phyloP scores from a whole-genome alignment of 2,797 vertebrate species.

The Sebastes aleutianus region DNA sequence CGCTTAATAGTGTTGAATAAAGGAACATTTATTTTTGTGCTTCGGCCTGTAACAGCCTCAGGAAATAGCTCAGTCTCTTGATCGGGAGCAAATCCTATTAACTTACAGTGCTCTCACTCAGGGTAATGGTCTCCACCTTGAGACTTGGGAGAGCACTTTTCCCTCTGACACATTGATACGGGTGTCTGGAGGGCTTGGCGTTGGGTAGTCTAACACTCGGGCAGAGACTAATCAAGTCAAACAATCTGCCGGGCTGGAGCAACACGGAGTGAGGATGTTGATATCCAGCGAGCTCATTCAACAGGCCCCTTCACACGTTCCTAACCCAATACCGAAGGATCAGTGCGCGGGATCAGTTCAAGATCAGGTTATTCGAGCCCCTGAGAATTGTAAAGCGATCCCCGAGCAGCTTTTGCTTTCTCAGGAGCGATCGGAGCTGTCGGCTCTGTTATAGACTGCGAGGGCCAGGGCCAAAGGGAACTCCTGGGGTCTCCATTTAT shows the following conservation, averaged over 20 bases:
- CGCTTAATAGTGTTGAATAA: slow-evolving; percentile 77
- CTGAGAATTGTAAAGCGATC: slow-evolving; percentile 83
- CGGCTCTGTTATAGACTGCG: slow-evolving; percentile 61
- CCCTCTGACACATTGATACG: slow-evolving; percentile 75
- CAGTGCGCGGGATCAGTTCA: slow-evolving; percentile 77
- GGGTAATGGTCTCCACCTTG: slow-evolving; percentile 81
- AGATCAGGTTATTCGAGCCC: slow-evolving; percentile 81
- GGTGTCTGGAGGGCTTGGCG: slow-evolving; percentile 71
- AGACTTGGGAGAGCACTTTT: slow-evolving; percentile 74
- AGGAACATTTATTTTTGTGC: slow-evolving; percentile 85
- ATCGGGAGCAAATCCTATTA: slow-evolving; percentile 83
- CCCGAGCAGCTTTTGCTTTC: slow-evolving; percentile 77
- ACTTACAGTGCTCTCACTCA: slow-evolving; percentile 82
- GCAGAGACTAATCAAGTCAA: slow-evolving; percentile 79
- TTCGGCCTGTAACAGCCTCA: slow-evolving; percentile 79
- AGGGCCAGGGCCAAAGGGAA: slow-evolving; percentile 66
- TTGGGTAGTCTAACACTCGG: slow-evolving; percentile 70
- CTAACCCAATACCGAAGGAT: slow-evolving; percentile 79
- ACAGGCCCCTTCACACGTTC: slow-evolving; percentile 80
- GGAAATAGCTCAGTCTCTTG: slow-evolving; percentile 82
- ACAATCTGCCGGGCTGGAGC: slow-evolving; percentile 72
- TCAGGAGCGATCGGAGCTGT: slow-evolving; percentile 76
- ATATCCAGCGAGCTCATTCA: slow-evolving; percentile 77
- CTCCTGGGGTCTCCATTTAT: slow-evolving; percentile 71
- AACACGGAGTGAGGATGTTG: slow-evolving; percentile 78